These are phyloP conservation scores for Labia minor DNA, from an alignment of 2,888 invertebrate species.

Conservation along the genomic window DNA sequence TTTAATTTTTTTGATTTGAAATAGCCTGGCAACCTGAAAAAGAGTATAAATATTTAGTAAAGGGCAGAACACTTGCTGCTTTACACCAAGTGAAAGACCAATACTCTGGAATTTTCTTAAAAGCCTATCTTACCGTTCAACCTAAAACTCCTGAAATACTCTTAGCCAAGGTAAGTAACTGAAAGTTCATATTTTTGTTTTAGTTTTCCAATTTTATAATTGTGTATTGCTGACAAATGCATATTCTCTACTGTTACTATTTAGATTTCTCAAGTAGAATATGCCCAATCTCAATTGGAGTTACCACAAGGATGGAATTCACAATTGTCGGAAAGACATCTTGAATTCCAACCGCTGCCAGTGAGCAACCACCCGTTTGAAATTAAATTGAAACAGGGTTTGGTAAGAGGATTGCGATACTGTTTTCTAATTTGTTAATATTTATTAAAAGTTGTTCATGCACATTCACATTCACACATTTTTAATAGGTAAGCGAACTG, in stretches of 20 bases:
- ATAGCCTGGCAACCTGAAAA: no score
- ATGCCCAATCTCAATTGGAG: slow-evolving; percentile 44
- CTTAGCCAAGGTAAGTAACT: no score
- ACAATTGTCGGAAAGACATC: slow-evolving; percentile 39
- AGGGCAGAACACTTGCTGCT: slow-evolving; percentile 47
- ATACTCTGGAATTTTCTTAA: slow-evolving; percentile 44
- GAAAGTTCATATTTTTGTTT: no score
- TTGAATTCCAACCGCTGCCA: slow-evolving; percentile 45
- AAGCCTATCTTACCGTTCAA: slow-evolving; percentile 45
- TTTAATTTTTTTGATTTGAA: no score
- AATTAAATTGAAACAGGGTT: slow-evolving; percentile 49
- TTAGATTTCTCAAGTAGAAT: slow-evolving; percentile 41
- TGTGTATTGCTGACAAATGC: no score
- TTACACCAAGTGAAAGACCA: slow-evolving; percentile 45
- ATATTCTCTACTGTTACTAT: no score
- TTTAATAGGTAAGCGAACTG: slow-evolving; percentile 39
- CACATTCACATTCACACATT: neutral
- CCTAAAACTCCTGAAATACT: no score
- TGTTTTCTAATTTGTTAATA: slow-evolving; percentile 3
- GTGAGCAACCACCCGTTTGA: slow-evolving; percentile 49
- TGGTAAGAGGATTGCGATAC: slow-evolving; percentile 32
- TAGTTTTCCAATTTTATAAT: no score
- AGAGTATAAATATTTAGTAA: slow-evolving; percentile 35
- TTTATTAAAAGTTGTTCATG: slow-evolving; percentile 7
- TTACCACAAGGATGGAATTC: slow-evolving; percentile 42